Percentiles rank a stretch among this genome's conserved stretches.
Conservation (phyloP, 2,797 vertebrate genomes). For the Girardinus metallicus region DNA sequence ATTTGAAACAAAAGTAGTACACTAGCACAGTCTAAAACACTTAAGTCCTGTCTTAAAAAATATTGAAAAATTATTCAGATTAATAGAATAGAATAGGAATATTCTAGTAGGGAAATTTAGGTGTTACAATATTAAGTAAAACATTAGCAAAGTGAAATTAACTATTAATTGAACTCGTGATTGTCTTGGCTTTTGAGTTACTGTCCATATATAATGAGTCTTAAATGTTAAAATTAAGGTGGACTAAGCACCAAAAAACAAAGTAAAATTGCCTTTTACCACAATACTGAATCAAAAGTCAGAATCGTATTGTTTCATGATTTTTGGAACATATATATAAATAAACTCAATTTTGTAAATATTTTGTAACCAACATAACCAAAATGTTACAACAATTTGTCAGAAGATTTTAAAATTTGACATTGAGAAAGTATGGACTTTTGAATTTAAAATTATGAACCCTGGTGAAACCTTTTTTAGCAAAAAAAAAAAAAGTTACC, state of each 20-base stretch:
- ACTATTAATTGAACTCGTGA: neutral
- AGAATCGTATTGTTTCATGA: neutral
- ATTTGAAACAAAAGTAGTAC: neutral
- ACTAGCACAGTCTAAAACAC: neutral
- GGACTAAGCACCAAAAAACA: neutral
- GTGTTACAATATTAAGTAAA: too few relatives aligned
- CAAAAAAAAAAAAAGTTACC: slow-evolving; percentile 3
- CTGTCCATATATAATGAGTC: neutral
- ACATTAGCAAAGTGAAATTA: too few relatives aligned
- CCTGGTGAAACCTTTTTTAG: neutral
- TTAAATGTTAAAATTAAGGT: neutral
- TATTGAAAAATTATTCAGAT: too few relatives aligned
- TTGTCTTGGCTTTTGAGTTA: neutral
- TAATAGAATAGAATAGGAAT: neutral
- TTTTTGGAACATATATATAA: neutral
- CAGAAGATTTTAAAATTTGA: neutral
- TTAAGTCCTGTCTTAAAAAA: neutral
- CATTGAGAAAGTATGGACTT: neutral
- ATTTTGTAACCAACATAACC: neutral
- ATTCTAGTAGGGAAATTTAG: too few relatives aligned
- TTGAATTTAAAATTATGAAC: neutral
- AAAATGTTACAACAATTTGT: neutral
- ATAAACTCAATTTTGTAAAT: neutral
- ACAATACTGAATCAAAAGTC: neutral
- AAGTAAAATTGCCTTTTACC: neutral